Evolutionary conservation across 2,797 vertebrate species (phyloP).

Genomic region (Cacajao melanocephalus): DNA sequence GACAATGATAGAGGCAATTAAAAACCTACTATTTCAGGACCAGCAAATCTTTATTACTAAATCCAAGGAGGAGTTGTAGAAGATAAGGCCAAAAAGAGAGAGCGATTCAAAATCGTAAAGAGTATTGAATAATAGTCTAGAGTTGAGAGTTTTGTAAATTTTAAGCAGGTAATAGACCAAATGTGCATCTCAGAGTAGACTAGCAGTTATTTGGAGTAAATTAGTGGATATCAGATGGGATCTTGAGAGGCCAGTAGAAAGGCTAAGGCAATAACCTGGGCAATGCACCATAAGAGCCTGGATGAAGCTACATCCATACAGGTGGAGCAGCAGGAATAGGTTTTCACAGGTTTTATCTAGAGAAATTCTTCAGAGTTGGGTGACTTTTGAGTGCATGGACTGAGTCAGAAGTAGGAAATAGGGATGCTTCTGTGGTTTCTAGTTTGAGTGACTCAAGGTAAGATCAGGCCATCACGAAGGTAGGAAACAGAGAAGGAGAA

Average conservation of each 20-base stretch:
- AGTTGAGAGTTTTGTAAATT: background rate
- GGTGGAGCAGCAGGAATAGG: too few relatives aligned
- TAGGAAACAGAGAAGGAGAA: background rate
- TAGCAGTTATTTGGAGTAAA: background rate
- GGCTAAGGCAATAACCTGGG: too few relatives aligned
- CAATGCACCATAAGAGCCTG: fast-evolving
- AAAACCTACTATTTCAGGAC: background rate
- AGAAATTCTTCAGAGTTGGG: background rate
- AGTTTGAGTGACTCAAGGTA: background rate
- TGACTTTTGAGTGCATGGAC: background rate
- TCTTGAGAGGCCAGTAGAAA: background rate
- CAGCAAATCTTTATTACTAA: background rate
- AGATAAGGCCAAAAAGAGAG: background rate
- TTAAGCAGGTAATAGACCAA: background rate
- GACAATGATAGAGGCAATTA: background rate
- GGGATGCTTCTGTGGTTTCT: background rate
- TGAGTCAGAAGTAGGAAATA: background rate
- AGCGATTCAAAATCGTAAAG: background rate
- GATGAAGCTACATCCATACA: background rate
- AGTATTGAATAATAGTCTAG: background rate
- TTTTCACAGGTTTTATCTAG: background rate
- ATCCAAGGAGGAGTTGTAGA: background rate
- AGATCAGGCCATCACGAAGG: background rate
- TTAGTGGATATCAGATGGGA: background rate
- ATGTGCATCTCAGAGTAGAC: background rate